These are phyloP conservation scores for Caenorhabditis brenneri DNA, from an alignment of 1,140 invertebrate genomes.

Conservation along the genomic window DNA sequence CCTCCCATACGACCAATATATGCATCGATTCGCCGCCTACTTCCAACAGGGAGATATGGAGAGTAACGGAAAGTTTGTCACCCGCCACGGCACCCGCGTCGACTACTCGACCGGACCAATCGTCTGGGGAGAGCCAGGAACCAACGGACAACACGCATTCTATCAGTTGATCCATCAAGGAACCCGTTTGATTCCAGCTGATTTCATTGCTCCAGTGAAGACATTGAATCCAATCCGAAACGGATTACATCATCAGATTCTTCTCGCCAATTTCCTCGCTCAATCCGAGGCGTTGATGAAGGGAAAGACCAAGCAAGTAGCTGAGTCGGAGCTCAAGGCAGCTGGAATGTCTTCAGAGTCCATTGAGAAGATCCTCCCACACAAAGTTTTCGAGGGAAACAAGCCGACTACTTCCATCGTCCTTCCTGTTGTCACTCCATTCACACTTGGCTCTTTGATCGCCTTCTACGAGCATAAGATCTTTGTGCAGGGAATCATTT, in stretches of 20 bases:
- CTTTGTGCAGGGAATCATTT: constrained; percentile 95
- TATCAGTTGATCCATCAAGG: constrained; percentile 95
- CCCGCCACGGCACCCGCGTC: constrained; percentile 78
- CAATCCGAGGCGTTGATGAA: constrained; percentile 97
- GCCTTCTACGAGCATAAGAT: constrained; percentile 98
- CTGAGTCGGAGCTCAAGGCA: constrained; percentile 76
- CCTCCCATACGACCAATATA: constrained; percentile 95
- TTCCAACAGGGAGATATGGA: constrained; percentile 99
- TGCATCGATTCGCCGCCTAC: constrained; percentile 97
- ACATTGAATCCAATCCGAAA: constrained; percentile 88
- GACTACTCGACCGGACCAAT: constrained; percentile 87
- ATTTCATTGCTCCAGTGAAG: constrained; percentile 91
- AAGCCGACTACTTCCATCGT: constrained; percentile 95
- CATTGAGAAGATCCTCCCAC: constrained; percentile 83
- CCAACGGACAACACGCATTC: constrained; percentile 98
- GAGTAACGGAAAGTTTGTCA: constrained; percentile 91
- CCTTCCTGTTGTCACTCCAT: constrained; percentile 89
- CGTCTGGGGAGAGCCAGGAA: constrained; percentile 95
- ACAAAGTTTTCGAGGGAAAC: constrained; percentile 94
- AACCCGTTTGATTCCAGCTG: constrained; percentile 87
- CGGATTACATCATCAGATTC: constrained; percentile 81
- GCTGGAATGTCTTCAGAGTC: constrained; percentile 71
- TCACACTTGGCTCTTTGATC: constrained; percentile 91
- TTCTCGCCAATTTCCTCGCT: constrained; percentile 95
- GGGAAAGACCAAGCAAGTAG: constrained; percentile 83